A percentile compares a stretch with the other conserved stretches of the same genome.
These are phyloP conservation scores for Planococcus citri DNA, from an alignment of 1,140 invertebrate genomes.

Conservation along the genomic window DNA sequence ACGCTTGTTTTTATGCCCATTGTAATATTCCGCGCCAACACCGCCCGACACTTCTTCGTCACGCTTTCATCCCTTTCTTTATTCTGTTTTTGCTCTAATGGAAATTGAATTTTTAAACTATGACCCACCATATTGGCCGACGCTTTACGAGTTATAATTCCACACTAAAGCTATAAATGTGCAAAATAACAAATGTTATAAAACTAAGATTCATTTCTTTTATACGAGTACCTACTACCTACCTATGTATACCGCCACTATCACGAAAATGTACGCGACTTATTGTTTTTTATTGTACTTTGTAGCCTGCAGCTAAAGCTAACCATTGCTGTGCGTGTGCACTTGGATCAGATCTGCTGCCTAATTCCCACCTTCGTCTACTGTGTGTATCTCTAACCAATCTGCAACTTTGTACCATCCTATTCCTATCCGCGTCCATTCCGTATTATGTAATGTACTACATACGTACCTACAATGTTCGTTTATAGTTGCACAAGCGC, in stretches of 20 bases:
- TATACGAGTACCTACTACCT: too few relatives aligned
- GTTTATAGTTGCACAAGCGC: too few relatives aligned
- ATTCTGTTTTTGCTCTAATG: constrained; percentile 16
- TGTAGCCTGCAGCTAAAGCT: too few relatives aligned
- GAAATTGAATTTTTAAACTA: constrained; percentile 21
- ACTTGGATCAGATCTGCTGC: too few relatives aligned
- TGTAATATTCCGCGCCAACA: constrained; percentile 17
- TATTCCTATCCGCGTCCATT: too few relatives aligned
- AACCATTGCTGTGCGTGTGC: too few relatives aligned
- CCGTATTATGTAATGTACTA: too few relatives aligned
- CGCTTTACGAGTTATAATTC: constrained; percentile 18
- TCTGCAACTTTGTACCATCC: too few relatives aligned
- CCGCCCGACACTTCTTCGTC: neutral
- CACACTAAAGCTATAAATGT: constrained; percentile 18
- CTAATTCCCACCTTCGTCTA: too few relatives aligned
- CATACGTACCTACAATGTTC: too few relatives aligned
- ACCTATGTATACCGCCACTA: too few relatives aligned
- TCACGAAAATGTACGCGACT: neutral
- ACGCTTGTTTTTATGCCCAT: constrained; percentile 19
- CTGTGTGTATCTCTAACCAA: too few relatives aligned
- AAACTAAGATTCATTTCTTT: constrained; percentile 16
- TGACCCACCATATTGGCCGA: constrained; percentile 13
- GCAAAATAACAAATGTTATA: constrained; percentile 19
- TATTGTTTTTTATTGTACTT: constrained; percentile 10
- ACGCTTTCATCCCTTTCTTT: constrained; percentile 6